Evolutionary conservation across 2,113 vertebrate genomes (phyloP), one percentile per base, ranked within the genome.

Genomic region (Gymnarchus niloticus): DNA sequence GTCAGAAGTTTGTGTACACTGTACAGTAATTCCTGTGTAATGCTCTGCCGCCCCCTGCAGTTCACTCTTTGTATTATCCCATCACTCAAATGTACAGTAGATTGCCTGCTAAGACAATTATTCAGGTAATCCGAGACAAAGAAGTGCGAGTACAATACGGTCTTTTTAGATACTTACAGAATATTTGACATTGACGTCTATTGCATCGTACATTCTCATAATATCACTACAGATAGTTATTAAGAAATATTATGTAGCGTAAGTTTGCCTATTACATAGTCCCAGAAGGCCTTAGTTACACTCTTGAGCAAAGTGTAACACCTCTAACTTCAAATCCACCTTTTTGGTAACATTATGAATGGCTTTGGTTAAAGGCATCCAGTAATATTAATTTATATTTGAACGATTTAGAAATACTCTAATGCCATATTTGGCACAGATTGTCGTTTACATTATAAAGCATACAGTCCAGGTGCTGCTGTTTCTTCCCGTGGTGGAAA

Each of bases 21-120:
- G n/a, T n/a, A n/a, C n/a, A n/a, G n/a, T 48, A 78, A 46, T 48
- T 78, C 76, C 76, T 48, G 21, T 48, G 41, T 12, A 7, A 78
- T 14, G 21, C 9, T 78, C 46, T 78, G 76, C 41, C 76, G 76
- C 76, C 76, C 76, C 76, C 76, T 78, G 37, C 76, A 78, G 76
- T 23, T 77, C 44, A 77, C 21, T 77, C 6, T 7, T 46, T 46
- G 44, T 78, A 48, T 48, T 78, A 78, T 78, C 41, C 33, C 65
- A 41, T 17, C 65, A 73, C 65, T 41, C 33, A 41, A 37, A 19
- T 41, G 28, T 19, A 4, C n/a, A n/a, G 8, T 3, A 65, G n/a
- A 28, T 65, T 65, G 25, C 9, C 59, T 65, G 10, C 65, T 73
- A 41, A 17, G 41, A 73, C 41, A 6, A 19, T 17, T 6, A 14